Evolutionary conservation across 2,797 vertebrate species (phyloP).

Genomic region (Borostomias antarcticus): DNA sequence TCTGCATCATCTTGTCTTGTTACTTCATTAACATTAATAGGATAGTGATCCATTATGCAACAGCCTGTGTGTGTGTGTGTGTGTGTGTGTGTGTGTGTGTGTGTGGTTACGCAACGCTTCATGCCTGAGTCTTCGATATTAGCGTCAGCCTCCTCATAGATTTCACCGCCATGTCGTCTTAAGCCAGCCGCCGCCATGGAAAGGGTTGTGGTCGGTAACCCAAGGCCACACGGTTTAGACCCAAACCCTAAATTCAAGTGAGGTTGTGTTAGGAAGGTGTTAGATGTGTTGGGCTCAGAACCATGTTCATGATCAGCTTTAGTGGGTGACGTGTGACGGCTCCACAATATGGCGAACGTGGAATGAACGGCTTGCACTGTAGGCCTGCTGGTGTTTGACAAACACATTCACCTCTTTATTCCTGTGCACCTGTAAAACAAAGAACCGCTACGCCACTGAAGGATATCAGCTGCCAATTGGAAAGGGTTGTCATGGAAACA

Average conservation of each 20-base stretch:
- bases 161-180: constrained; percentile 29
- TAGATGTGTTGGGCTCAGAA: no score
- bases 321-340: no score
- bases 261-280: no score
- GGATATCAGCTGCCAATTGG: constrained; percentile 51
- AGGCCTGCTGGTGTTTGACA: no score
- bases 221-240: no score
- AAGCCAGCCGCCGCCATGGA: background rate
- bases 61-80: constrained; percentile 37
- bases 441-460: constrained; percentile 25
- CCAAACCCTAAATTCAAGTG: no score
- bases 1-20: no score
- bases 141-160: constrained; percentile 33
- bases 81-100: no score
- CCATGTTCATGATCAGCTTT: no score
- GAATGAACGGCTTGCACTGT: no score
- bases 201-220: background rate
- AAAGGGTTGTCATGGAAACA: constrained; percentile 78
- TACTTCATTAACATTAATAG: constrained; percentile 71
- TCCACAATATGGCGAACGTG: no score
- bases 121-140: constrained; percentile 42
- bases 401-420: no score
- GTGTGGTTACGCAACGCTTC: constrained; percentile 52
- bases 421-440: constrained; percentile 16
- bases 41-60: constrained; percentile 73